A percentile compares a stretch with the other conserved stretches of the same genome.
phyloP scores from a whole-genome alignment of 2,113 vertebrate species.

The Pseudorasbora parva region DNA sequence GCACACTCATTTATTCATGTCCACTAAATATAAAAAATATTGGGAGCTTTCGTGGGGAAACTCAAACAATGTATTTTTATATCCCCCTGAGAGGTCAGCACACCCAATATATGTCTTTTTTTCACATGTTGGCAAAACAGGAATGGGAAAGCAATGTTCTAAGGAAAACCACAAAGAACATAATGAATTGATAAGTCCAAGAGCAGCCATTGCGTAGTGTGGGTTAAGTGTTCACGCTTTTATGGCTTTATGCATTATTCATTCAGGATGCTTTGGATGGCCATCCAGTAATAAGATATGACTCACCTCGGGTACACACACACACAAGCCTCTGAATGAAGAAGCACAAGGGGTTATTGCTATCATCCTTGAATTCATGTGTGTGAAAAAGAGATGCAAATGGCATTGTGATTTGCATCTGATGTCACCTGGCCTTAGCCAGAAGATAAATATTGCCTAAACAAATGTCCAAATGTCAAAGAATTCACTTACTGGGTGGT shows the following conservation, averaged over 20 bases:
- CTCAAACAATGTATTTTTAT: conserved; percentile 33
- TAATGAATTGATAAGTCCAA: conserved; percentile 48
- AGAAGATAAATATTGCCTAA: conserved; percentile 2
- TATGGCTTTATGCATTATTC: conserved; percentile 53
- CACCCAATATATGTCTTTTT: neutral
- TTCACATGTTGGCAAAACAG: neutral
- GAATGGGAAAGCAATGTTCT: conserved; percentile 7
- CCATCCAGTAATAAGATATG: conserved; percentile 48
- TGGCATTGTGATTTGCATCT: conserved; percentile 15
- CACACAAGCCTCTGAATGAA: conserved; percentile 21
- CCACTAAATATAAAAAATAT: conserved; percentile 42
- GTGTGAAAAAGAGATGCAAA: neutral
- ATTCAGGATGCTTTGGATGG: conserved; percentile 9
- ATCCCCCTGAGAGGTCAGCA: neutral
- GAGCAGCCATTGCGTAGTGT: conserved; percentile 10
- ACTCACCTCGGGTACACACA: conserved; percentile 29
- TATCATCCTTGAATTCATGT: conserved; percentile 11
- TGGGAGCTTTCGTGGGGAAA: conserved; percentile 6
- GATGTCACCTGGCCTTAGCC: neutral
- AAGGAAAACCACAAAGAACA: neutral
- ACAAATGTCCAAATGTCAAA: conserved; percentile 15
- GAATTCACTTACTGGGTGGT: neutral
- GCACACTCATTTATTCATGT: conserved; percentile 49
- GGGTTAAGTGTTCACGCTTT: conserved; percentile 38
- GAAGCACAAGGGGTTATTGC: conserved; percentile 17